These are phyloP conservation scores for Camponotus fellah DNA, from an alignment of 2,888 invertebrate species.

Conservation along the genomic window DNA sequence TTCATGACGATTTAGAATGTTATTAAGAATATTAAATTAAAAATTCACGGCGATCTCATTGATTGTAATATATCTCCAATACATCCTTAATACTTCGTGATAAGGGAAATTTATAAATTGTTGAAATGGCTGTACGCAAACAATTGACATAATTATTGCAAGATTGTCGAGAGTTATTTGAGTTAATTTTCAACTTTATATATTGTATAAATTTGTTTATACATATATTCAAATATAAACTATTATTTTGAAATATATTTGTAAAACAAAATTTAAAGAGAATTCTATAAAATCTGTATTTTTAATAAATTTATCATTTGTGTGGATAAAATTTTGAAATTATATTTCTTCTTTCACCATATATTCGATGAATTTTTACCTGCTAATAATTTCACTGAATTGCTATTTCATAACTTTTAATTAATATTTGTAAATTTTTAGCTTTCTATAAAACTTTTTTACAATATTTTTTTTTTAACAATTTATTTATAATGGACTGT, in stretches of 20 bases:
- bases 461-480: not conserved
- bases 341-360: not conserved
- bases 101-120: not conserved
- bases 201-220: not conserved
- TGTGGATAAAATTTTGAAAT: not conserved
- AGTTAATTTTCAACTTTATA: not conserved
- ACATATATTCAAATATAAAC: not conserved
- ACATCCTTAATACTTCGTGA: not conserved
- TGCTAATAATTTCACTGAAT: not conserved
- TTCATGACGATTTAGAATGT: too few species aligned
- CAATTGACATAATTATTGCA: not conserved
- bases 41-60: too few species aligned
- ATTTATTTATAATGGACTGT: not conserved
- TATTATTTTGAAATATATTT: not conserved
- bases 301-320: not conserved
- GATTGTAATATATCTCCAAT: too few species aligned
- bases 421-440: not conserved
- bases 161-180: not conserved
- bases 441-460: not conserved
- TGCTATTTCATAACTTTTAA: not conserved
- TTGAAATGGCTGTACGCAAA: not conserved
- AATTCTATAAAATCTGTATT: not conserved
- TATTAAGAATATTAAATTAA: too few species aligned
- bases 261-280: not conserved
- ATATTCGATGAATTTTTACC: not conserved